Percentiles rank a stretch among this genome's conserved stretches.
phyloP scores from a whole-genome alignment of 1,140 invertebrate genomes.

The Dolichoris vasculosae region DNA sequence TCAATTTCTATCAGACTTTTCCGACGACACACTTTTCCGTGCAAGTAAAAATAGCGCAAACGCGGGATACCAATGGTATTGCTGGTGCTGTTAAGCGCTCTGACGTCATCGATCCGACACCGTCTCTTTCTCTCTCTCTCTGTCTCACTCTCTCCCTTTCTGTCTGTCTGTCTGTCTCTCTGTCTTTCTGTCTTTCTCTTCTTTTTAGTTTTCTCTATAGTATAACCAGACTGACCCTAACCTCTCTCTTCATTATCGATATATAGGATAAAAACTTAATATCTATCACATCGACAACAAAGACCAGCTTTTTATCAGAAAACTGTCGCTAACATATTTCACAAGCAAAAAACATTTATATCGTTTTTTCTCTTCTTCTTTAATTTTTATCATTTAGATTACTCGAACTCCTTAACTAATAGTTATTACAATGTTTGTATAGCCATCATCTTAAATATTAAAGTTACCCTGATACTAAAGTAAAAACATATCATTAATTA shows the following conservation, averaged over 20 bases:
- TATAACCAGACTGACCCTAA: too few species aligned
- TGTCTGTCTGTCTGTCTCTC: not conserved
- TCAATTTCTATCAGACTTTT: too few species aligned
- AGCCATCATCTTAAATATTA: too few species aligned
- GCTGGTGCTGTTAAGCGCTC: not conserved
- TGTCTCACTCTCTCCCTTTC: not conserved
- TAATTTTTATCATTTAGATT: not conserved
- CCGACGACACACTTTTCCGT: not conserved
- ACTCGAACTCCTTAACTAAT: too few species aligned
- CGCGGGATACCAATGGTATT: too few species aligned
- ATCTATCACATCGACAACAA: not conserved
- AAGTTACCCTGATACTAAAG: too few species aligned
- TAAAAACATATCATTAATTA: too few species aligned
- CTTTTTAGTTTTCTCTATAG: not conserved
- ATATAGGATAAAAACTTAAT: conserved; percentile 9
- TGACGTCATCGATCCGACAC: conserved; percentile 16
- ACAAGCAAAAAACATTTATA: conserved; percentile 12
- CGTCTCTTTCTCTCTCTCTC: not conserved
- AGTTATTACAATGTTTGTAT: too few species aligned
- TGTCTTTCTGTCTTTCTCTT: not conserved
- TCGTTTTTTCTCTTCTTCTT: conserved; percentile 9
- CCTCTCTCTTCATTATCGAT: too few species aligned
- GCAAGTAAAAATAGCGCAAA: conserved; percentile 16
- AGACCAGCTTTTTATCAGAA: not conserved
- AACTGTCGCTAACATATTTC: conserved; percentile 1